Evolutionary conservation across 2,888 invertebrate species (phyloP).

Genomic region (Tyria jacobaeae): DNA sequence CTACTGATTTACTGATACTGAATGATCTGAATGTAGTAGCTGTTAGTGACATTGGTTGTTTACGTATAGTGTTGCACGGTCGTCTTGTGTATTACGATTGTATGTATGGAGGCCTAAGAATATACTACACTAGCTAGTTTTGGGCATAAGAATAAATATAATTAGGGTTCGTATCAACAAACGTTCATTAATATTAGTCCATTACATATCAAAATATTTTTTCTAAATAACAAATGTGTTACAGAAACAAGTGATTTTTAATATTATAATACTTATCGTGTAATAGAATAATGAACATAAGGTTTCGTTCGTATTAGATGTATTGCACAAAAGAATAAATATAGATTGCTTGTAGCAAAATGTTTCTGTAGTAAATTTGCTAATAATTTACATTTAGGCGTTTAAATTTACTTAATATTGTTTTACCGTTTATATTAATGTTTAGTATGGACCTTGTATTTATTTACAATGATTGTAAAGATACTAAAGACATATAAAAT

Average conservation of each 20-base stretch:
- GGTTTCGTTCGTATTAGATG: neutral
- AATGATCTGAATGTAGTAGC: constrained; percentile 23
- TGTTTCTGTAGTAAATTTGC: neutral
- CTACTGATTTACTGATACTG: no score
- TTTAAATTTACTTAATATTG: neutral
- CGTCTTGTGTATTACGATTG: constrained; percentile 17
- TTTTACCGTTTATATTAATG: neutral
- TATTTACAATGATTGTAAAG: no score
- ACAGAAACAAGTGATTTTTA: no score
- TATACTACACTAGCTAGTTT: neutral
- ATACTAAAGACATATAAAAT: no score
- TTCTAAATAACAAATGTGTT: no score
- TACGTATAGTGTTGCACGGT: constrained; percentile 41
- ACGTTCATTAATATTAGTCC: neutral
- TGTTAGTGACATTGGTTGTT: constrained; percentile 23
- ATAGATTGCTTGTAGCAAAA: neutral
- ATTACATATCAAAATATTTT: no score
- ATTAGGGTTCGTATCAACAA: neutral
- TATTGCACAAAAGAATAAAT: neutral
- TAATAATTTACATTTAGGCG: neutral
- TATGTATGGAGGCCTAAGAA: neutral
- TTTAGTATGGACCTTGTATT: no score
- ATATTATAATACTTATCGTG: no score
- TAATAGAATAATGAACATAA: neutral
- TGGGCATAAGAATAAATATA: no score